These are phyloP conservation scores for Nymphalis urticae DNA, from an alignment of 2,888 invertebrate genomes.

Conservation along the genomic window DNA sequence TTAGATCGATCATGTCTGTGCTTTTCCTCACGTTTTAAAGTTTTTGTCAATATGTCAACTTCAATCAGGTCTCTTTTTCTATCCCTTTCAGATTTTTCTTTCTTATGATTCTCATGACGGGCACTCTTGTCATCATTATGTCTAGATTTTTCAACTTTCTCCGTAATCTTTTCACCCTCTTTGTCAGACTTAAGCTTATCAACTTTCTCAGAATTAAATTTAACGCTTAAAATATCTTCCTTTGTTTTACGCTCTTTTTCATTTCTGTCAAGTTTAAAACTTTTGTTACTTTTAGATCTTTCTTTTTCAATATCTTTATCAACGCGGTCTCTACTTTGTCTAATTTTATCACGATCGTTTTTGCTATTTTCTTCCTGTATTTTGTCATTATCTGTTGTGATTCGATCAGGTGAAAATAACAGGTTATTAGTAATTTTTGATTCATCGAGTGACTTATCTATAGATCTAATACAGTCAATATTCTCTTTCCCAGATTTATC, in stretches of 20 bases:
- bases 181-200: constrained; percentile 54
- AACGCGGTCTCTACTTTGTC: constrained; percentile 59
- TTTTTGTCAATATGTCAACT: constrained; percentile 46
- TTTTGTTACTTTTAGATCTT: constrained; percentile 58
- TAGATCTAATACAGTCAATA: constrained; percentile 53
- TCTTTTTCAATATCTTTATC: constrained; percentile 70
- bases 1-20: constrained; percentile 70
- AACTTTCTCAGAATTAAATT: constrained; percentile 50
- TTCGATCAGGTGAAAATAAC: constrained; percentile 51
- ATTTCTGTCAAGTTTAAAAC: constrained; percentile 56
- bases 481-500: constrained; percentile 71
- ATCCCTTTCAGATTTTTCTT: constrained; percentile 69
- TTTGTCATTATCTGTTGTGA: constrained; percentile 60
- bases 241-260: constrained; percentile 61
- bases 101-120: constrained; percentile 76
- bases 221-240: constrained; percentile 51
- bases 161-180: constrained; percentile 57
- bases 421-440: constrained; percentile 56
- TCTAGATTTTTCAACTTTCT: constrained; percentile 59
- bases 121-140: constrained; percentile 65
- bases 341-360: constrained; percentile 67
- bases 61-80: constrained; percentile 62
- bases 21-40: constrained; percentile 72
- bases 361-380: constrained; percentile 64
- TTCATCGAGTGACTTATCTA: constrained; percentile 63